phyloP scores from a whole-genome alignment of 2,888 invertebrate genomes.

The Brenthis daphne region DNA sequence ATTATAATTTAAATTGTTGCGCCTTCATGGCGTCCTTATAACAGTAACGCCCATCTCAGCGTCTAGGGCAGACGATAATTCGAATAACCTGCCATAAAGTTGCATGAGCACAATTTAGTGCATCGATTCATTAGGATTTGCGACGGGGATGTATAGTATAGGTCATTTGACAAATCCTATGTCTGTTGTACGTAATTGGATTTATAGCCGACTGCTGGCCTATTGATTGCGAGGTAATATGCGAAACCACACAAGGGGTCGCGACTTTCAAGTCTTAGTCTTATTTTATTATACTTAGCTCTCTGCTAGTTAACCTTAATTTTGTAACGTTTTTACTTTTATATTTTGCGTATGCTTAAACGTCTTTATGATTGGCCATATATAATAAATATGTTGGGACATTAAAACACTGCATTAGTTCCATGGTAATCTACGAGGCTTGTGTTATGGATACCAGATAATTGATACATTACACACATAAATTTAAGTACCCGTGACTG shows the following conservation, averaged over 20 bases:
- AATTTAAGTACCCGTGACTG: too few species aligned
- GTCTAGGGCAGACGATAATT: not conserved
- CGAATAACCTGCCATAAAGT: conserved; percentile 18
- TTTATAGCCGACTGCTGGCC: conserved; percentile 14
- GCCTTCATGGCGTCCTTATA: too few species aligned
- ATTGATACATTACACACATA: too few species aligned
- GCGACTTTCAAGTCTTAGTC: conserved; percentile 15
- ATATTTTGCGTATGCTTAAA: not conserved
- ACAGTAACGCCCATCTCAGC: conserved; percentile 9
- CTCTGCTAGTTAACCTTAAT: conserved; percentile 5
- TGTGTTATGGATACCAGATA: too few species aligned
- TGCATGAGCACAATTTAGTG: conserved; percentile 28
- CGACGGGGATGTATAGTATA: not conserved
- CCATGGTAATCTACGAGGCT: too few species aligned
- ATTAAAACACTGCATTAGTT: too few species aligned
- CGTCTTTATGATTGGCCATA: not conserved
- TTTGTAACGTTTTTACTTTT: not conserved
- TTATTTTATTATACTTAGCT: conserved; percentile 15
- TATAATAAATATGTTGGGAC: too few species aligned
- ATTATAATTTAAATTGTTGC: too few species aligned
- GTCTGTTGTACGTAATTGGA: conserved; percentile 27
- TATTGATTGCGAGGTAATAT: conserved; percentile 20
- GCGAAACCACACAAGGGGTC: conserved; percentile 34
- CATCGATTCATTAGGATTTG: conserved; percentile 28
- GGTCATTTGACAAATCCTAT: conserved; percentile 11